Base-by-base conservation (phyloP, 2,888 invertebrate genomes). In the Pristionchus fissidentatus region DNA sequence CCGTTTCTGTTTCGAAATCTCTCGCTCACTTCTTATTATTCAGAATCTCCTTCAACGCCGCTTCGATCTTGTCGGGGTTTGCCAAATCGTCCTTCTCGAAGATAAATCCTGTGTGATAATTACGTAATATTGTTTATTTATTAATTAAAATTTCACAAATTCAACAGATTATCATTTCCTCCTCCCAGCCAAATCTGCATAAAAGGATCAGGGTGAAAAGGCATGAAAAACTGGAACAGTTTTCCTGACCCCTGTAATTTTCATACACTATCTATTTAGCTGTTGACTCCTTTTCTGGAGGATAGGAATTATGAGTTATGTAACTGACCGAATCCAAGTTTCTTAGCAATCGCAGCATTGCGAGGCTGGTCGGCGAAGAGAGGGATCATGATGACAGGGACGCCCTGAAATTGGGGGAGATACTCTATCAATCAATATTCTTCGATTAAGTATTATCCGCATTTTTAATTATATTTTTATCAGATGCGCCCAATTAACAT, bases 281-380 rank as follows among this genome's bases (percentile, higher is more conserved):
- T n/a, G n/a, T n/a, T n/a, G n/a, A n/a, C n/a, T n/a, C n/a, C n/a
- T n/a, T n/a, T n/a, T n/a, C n/a, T n/a, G n/a, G n/a, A n/a, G n/a
- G n/a, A n/a, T n/a, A n/a, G n/a, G n/a, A n/a, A n/a, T 10, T 15
- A 49, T 49, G 29, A 46, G 38, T 3, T 41, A 26, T 15, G 7
- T 5, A 19, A 19, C 75, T 19, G 8, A 79, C 79, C 79, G 10
- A 79, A 79, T 7, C 79, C 79, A n/a, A 79, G 57, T 57, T 79
- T 57, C 41, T 55, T 60, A 1, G 57, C 79, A 43, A 79, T 79
- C 0, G 79, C 79, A 22, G 79, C 79, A 41, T 79, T 79, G 22
- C 79, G 3, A 1, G 79, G 79, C n/a, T 79, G 79, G n/a, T 79
- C 79, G 15, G 79, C 79, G 57, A 79, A 79, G 1, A 79, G 79